These are phyloP conservation scores for Aphyosemion australe DNA, from an alignment of 2,113 vertebrate genomes.

Conservation along the genomic window DNA sequence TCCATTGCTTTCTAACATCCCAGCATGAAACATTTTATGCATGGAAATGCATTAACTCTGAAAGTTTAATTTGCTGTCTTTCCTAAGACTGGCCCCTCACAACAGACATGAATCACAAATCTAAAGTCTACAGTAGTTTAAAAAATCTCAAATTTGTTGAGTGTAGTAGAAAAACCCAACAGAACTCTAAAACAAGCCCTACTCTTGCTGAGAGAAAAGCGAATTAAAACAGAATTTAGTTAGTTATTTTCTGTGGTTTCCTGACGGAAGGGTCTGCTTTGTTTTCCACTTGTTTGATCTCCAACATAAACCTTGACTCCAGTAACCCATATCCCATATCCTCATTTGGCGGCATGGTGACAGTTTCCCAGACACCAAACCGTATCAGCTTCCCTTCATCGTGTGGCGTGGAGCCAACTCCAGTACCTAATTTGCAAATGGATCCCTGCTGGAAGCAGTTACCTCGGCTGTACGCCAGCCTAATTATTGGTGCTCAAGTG, in stretches of 20 bases:
- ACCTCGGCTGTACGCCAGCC: constrained; percentile 47
- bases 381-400: constrained; percentile 72
- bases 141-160: background rate
- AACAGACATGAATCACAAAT: background rate
- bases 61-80: constrained; percentile 37
- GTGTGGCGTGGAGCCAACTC: constrained; percentile 72
- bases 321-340: constrained; percentile 60
- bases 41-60: constrained; percentile 53
- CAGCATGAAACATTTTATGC: constrained; percentile 25
- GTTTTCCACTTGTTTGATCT: constrained; percentile 41
- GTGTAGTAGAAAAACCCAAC: constrained; percentile 4
- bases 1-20: constrained; percentile 57
- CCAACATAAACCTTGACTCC: constrained; percentile 25
- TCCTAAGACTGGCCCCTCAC: background rate
- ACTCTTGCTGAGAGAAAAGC: background rate
- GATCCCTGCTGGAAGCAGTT: constrained; percentile 69
- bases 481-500: constrained; percentile 75
- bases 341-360: constrained; percentile 70
- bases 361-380: constrained; percentile 70
- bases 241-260: constrained; percentile 33
- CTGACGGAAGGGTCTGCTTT: constrained; percentile 29
- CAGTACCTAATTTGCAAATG: constrained; percentile 80
- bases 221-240: constrained; percentile 38
- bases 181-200: constrained; percentile 6
- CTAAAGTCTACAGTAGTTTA: background rate